phyloP scores from a whole-genome alignment of 2,888 invertebrate species.

The Polydrusus tereticollis region DNA sequence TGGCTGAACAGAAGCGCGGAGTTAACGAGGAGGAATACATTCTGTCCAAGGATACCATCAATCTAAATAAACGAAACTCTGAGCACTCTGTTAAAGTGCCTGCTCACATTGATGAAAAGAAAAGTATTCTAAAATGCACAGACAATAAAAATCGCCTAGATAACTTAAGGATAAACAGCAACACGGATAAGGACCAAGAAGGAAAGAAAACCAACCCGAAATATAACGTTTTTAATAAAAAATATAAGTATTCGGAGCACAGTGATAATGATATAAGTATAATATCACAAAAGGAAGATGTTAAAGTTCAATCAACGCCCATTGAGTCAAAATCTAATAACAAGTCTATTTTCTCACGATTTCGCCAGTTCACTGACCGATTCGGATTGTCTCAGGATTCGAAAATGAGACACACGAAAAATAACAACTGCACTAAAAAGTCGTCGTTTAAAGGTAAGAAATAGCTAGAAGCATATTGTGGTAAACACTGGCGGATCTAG shows the following conservation, averaged over 20 bases:
- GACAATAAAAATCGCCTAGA: conserved; percentile 56
- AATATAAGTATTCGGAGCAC: conserved; percentile 52
- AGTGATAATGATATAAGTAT: conserved; percentile 58
- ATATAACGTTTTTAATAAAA: conserved; percentile 54
- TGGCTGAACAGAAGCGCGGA: conserved; percentile 41
- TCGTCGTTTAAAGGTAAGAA: conserved; percentile 50
- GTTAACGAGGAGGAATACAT: conserved; percentile 57
- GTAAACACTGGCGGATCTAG: too few relatives aligned
- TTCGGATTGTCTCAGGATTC: conserved; percentile 68
- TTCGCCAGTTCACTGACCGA: conserved; percentile 71
- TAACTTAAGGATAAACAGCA: conserved; percentile 58
- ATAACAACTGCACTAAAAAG: conserved; percentile 57
- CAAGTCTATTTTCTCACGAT: conserved; percentile 67
- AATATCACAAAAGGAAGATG: conserved; percentile 55
- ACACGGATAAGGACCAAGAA: conserved; percentile 46
- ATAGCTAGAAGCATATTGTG: conserved; percentile 59
- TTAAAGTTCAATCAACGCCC: conserved; percentile 49
- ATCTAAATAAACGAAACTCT: conserved; percentile 64
- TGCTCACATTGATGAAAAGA: conserved; percentile 55
- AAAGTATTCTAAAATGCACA: conserved; percentile 62
- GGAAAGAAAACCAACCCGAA: conserved; percentile 45
- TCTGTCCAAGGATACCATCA: conserved; percentile 64
- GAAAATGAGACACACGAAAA: conserved; percentile 55
- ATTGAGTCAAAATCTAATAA: conserved; percentile 60
- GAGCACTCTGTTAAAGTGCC: conserved; percentile 60